Evolutionary conservation across 2,888 invertebrate species (phyloP), one percentile per base, ranked within the genome.

Genomic region (Thymelicus sylvestris): DNA sequence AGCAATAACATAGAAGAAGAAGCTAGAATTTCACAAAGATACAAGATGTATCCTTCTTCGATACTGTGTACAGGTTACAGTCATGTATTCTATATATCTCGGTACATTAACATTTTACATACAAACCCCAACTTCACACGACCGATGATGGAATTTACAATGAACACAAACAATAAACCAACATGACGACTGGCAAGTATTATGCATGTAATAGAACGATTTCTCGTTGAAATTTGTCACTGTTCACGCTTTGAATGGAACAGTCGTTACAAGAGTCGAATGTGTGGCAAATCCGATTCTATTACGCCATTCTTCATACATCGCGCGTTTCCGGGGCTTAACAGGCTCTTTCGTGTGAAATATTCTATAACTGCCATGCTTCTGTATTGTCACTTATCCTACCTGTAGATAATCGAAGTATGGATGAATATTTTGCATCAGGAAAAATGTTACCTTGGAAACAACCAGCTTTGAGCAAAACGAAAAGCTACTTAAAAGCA

Each of bases 251-350:
- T 57, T 64, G 50, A 64, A 69, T 64, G 41, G 41, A 15, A 24
- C 38, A 44, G 15, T 31, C 48, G 55, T 63, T 63, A 57, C 47
- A 57, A 63, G 57, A 41, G 38, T 41, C n/a, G 52, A 68, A 39
- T 50, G 64, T 64, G 69, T 69, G 69, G 64, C 69, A 38, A 69
- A 63, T 69, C 57, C 63, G 55, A 64, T 63, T 63, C 38, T 64
- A 69, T 62, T 59, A 52, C n/a, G 50, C 48, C 41, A 69, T 65
- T 69, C 31, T 59, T 47, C 48, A 70, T 65, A 64, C 31, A 50
- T 24, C 41, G n/a, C 38, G 31, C 52, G 47, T 41, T 60, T 65
- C 65, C 70, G 65, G 13, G 59, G 41, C 38, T 70, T 67, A 55
- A 61, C 61, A 47, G 65, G 31, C 31, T 65, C n/a, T 47, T 60